phyloP scores from a whole-genome alignment of 2,797 vertebrate genomes.

The Manis pentadactyla region DNA sequence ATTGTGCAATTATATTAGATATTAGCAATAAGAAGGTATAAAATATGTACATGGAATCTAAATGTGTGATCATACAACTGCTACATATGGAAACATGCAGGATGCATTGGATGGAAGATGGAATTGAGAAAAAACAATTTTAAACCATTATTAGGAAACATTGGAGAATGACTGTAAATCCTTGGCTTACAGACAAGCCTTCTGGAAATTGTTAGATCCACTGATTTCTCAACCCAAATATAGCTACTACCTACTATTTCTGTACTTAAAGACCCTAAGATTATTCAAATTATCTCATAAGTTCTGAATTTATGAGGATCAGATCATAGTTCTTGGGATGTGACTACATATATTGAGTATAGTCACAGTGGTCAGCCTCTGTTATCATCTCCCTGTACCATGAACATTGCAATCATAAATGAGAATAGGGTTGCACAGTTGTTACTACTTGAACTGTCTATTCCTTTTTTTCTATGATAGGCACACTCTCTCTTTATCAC shows the following conservation, averaged over 20 bases:
- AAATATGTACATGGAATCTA: not conserved
- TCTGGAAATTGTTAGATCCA: not conserved
- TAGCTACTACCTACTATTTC: not conserved
- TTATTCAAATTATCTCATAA: not conserved
- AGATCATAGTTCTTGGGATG: rapidly evolving
- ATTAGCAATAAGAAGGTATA: not conserved
- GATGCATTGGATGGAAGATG: not conserved
- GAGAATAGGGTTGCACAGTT: no score
- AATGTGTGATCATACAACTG: no score
- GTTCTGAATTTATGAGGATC: not conserved
- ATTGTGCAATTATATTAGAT: not conserved
- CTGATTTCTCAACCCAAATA: not conserved
- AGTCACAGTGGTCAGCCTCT: rapidly evolving
- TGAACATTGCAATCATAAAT: rapidly evolving
- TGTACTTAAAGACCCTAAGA: not conserved
- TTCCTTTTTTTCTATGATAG: not conserved
- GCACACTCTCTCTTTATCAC: rapidly evolving
- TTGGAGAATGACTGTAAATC: not conserved
- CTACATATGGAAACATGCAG: not conserved
- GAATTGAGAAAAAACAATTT: not conserved
- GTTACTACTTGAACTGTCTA: no score
- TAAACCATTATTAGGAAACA: not conserved
- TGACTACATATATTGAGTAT: rapidly evolving
- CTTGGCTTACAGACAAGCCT: not conserved
- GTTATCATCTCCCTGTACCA: not conserved